Percentiles rank a stretch among this genome's conserved stretches.
Evolutionary conservation across 2,113 vertebrate species (phyloP).

Genomic region (Eptesicus fuscus): DNA sequence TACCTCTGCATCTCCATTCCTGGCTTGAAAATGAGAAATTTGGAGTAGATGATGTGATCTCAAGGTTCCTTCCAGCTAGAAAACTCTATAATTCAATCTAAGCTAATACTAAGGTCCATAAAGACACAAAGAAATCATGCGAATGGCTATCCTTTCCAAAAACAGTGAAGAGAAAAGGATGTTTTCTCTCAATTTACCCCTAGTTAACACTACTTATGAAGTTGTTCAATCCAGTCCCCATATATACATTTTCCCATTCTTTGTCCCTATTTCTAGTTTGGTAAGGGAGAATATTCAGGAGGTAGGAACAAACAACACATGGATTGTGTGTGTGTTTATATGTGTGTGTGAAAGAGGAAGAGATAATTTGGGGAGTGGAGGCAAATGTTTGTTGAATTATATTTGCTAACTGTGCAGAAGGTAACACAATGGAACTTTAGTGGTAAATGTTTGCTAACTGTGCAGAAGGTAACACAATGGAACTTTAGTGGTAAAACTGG

Average conservation of each 20-base stretch:
- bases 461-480: constrained; percentile 44
- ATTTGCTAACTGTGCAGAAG: constrained; percentile 47
- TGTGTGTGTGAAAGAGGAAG: background rate
- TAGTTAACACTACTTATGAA: constrained; percentile 57
- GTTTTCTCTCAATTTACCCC: constrained; percentile 61
- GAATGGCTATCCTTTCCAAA: constrained; percentile 74
- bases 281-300: constrained; percentile 64
- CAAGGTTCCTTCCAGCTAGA: constrained; percentile 67
- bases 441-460: constrained; percentile 42
- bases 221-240: constrained; percentile 58
- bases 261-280: constrained; percentile 56
- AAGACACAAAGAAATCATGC: constrained; percentile 68
- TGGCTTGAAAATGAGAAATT: constrained; percentile 55
- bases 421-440: constrained; percentile 38
- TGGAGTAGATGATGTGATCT: constrained; percentile 48
- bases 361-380: background rate
- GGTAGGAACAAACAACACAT: constrained; percentile 66
- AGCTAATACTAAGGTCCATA: constrained; percentile 61
- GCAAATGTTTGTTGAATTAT: constrained; percentile 43
- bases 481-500: constrained; percentile 2
- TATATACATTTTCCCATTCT: constrained; percentile 68
- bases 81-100: constrained; percentile 63
- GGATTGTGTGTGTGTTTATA: background rate
- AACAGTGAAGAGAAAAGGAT: constrained; percentile 69
- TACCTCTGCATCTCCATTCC: constrained; percentile 31